Conservation (phyloP, 2,888 invertebrate genomes). For the Allolobophora icterica region DNA sequence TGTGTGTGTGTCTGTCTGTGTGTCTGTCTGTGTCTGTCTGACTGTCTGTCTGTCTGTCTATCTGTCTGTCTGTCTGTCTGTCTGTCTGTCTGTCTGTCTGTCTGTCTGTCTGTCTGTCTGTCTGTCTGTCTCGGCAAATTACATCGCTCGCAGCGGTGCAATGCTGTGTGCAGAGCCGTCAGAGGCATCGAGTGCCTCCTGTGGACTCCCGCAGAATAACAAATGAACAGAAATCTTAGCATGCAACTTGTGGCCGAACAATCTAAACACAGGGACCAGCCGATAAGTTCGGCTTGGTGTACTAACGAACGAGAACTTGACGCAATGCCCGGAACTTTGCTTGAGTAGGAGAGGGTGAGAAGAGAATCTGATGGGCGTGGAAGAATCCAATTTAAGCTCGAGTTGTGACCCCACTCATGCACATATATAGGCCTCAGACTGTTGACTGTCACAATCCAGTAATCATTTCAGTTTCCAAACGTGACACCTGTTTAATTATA, state of each 20-base stretch:
- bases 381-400: too few relatives aligned
- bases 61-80: too few relatives aligned
- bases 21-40: too few relatives aligned
- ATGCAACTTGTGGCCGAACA: background rate
- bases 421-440: too few relatives aligned
- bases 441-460: too few relatives aligned
- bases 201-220: conserved; percentile 8
- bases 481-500: too few relatives aligned
- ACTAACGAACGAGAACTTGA: background rate
- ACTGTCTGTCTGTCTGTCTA: too few relatives aligned
- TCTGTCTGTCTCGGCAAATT: background rate
- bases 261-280: background rate
- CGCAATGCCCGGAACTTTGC: too few relatives aligned
- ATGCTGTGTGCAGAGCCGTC: background rate
- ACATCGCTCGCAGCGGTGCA: background rate
- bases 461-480: too few relatives aligned
- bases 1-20: too few relatives aligned
- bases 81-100: too few relatives aligned
- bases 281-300: background rate
- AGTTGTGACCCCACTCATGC: too few relatives aligned
- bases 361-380: background rate
- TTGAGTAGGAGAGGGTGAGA: background rate
- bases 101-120: background rate
- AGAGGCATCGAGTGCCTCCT: background rate
- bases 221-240: background rate